phyloP scores from a whole-genome alignment of 2,797 vertebrate species.

The Lepus oiostolus region DNA sequence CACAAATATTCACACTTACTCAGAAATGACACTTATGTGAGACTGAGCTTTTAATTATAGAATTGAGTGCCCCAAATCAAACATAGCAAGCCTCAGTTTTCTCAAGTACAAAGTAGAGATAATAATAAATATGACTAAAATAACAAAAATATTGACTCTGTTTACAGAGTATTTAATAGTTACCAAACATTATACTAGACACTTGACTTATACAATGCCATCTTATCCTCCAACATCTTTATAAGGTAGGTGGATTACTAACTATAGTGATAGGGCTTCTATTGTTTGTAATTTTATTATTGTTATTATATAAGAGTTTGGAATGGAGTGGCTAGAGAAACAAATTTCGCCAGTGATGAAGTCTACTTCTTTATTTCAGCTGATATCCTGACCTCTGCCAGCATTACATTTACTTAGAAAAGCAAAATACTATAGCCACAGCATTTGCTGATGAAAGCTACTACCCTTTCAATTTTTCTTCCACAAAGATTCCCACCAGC shows the following conservation, averaged over 20 bases:
- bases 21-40: background rate
- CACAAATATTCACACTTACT: background rate
- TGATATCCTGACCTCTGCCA: background rate
- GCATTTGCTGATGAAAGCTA: constrained; percentile 13
- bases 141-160: background rate
- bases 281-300: background rate
- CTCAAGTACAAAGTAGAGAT: background rate
- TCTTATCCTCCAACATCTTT: background rate
- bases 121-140: background rate
- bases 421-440: background rate
- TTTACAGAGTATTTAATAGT: background rate
- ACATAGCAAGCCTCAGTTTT: background rate
- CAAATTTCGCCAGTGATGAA: background rate
- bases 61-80: background rate
- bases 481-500: background rate
- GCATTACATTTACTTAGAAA: background rate
- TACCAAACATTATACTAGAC: background rate
- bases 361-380: background rate
- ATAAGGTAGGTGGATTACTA: background rate
- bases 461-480: background rate
- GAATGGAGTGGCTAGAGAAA: background rate
- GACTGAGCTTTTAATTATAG: background rate
- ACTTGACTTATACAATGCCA: background rate
- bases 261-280: background rate
- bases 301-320: background rate